These are phyloP conservation scores for Stenchaetothrips biformis DNA, from an alignment of 2,888 invertebrate genomes.

Conservation along the genomic window DNA sequence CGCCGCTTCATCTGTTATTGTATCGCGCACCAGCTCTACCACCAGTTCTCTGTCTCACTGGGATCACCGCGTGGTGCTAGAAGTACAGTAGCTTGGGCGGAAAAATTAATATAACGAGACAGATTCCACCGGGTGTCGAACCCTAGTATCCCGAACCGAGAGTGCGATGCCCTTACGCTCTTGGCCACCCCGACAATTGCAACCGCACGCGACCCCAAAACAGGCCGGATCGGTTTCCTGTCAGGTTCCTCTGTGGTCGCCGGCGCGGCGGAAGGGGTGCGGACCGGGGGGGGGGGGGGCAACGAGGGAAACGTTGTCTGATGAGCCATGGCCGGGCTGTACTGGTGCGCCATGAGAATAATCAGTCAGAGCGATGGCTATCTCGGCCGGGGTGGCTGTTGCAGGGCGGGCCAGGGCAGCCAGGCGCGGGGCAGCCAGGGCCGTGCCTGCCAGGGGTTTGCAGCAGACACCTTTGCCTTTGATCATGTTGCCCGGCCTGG, in stretches of 20 bases:
- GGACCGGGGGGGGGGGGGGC: background rate
- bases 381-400: background rate
- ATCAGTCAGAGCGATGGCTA: background rate
- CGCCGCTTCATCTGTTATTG: conserved; percentile 14
- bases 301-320: too few species aligned
- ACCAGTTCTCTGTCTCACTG: background rate
- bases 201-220: too few species aligned
- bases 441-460: background rate
- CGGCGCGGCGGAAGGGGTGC: background rate
- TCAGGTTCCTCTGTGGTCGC: too few species aligned
- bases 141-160: too few species aligned
- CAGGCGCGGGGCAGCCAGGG: background rate
- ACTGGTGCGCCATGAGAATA: background rate
- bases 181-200: too few species aligned
- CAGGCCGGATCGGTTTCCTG: too few species aligned
- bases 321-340: too few species aligned
- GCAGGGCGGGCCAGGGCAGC: background rate
- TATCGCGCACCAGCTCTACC: background rate
- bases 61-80: too few species aligned
- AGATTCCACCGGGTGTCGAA: too few species aligned
- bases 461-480: background rate
- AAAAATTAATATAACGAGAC: too few species aligned
- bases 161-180: too few species aligned
- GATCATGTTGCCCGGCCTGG: background rate
- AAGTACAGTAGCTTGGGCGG: too few species aligned